Percentiles rank a stretch among this genome's conserved stretches.
phyloP scores from a whole-genome alignment of 2,888 invertebrate species.

The Hydropsyche betteni region DNA sequence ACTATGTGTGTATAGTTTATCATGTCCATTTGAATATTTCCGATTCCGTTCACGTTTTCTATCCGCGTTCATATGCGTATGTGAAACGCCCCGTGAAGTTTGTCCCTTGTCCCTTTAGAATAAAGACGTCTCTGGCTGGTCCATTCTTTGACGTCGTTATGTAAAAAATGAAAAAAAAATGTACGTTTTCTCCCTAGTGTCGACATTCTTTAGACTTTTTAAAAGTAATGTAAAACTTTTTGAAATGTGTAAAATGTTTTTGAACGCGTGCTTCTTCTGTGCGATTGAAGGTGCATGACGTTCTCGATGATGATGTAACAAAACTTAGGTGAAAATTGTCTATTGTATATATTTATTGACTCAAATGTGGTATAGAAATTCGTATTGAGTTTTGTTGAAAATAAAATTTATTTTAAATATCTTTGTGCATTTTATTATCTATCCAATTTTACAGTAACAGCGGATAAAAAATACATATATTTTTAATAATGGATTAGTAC shows the following conservation, averaged over 20 bases:
- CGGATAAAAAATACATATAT: too few species aligned
- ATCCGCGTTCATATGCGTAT: conserved; percentile 14
- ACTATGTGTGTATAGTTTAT: conserved; percentile 15
- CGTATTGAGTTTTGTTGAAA: conserved; percentile 1
- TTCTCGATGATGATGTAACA: too few species aligned
- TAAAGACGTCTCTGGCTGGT: not conserved
- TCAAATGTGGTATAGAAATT: conserved; percentile 20
- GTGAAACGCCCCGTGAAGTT: conserved; percentile 10
- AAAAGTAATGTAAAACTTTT: too few species aligned
- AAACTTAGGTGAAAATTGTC: not conserved
- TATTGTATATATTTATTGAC: not conserved
- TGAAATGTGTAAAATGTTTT: too few species aligned
- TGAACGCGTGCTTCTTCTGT: too few species aligned
- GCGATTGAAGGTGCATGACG: too few species aligned
- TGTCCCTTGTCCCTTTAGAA: conserved; percentile 1
- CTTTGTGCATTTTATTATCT: not conserved
- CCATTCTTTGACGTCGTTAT: too few species aligned
- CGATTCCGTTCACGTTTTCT: conserved; percentile 26
- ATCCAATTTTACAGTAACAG: not conserved
- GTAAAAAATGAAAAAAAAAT: too few species aligned
- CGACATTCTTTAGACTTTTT: too few species aligned
- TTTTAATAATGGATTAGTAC: too few species aligned
- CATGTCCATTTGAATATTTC: conserved; percentile 26
- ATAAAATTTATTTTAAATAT: conserved; percentile 25
- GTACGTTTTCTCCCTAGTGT: too few species aligned